Base-by-base conservation (phyloP, 1,140 invertebrate genomes). In the Tetragnatha versicolor region DNA sequence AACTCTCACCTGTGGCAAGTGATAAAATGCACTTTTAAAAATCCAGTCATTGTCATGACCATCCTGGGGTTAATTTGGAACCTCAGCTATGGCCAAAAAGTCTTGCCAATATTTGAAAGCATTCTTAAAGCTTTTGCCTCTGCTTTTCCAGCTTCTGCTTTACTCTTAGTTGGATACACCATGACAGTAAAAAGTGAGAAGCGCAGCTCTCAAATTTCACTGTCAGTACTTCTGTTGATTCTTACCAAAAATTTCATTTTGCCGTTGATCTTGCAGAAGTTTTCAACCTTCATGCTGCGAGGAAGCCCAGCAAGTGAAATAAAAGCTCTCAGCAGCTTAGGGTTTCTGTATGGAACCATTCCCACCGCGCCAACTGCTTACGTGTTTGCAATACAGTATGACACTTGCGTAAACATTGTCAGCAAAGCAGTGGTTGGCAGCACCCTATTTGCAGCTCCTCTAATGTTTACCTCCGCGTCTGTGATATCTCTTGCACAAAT, bases 401-500 rank as follows among this genome's bases (percentile, higher is more conserved):
- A 92, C 80, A 83, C 96, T 12, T 94, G 93, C 84, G 89, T 93
- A 81, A 94, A 97, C 87, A 87, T 96, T 87, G 92, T 94, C 85
- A 94, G 96, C 2, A 93, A 92, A 77, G 92, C 93, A 49, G 94
- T 98, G 92, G 95, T 98, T 4, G 91, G 93, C 3, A 95, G 95
- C 80, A 98, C 96, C 0, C 95, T 98, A 84, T 86, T 98, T 39
- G 96, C 95, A 12, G 96, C 94, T 1, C 96, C 96, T 0, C 86
- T 98, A 49, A 98, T 98, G 92, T 97, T 97, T 84, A 89, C 97
- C 42, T 97, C 96, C 0, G 95, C 95, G 6, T 95, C 95, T 88
- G 92, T 98, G 89, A 93, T 97, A 77, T 90, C 91, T 14, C 88
- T 95, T 27, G 82, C 84, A 9, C 81, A 85, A 25, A 58, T 42